A percentile compares a stretch with the other conserved stretches of the same genome.
Conservation (phyloP, 2,113 vertebrate genomes). For the Sus scrofa region DNA sequence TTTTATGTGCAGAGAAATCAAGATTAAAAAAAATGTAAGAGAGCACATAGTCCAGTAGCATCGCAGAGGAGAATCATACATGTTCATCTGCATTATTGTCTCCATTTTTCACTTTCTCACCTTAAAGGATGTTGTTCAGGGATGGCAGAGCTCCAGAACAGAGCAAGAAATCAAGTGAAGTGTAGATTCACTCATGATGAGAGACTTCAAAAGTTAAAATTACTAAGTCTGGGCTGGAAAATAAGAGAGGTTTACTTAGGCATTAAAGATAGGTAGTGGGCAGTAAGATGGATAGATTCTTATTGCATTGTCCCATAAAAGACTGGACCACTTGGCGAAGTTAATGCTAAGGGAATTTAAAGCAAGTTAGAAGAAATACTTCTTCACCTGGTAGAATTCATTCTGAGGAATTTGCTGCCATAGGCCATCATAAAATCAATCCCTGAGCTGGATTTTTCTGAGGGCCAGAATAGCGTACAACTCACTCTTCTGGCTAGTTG, state of each 20-base stretch:
- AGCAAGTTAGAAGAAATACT: slow-evolving; percentile 61
- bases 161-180: not conserved
- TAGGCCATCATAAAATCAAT: slow-evolving; percentile 71
- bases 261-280: slow-evolving; percentile 31
- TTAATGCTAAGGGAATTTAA: slow-evolving; percentile 65
- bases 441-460: slow-evolving; percentile 61
- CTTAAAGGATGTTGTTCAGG: not conserved
- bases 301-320: slow-evolving; percentile 49
- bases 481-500: slow-evolving; percentile 35
- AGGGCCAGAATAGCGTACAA: slow-evolving; percentile 41
- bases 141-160: not conserved
- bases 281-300: slow-evolving; percentile 60
- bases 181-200: not conserved
- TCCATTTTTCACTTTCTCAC: not conserved
- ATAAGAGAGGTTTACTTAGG: slow-evolving; percentile 59
- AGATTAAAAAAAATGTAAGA: not conserved
- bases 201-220: slow-evolving; percentile 68
- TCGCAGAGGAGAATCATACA: not conserved
- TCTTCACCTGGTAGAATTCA: slow-evolving; percentile 68
- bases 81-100: not conserved
- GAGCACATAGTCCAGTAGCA: not conserved
- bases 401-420: slow-evolving; percentile 64
- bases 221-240: slow-evolving; percentile 48
- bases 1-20: not conserved
- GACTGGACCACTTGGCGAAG: not conserved